Conservation (phyloP, 1,140 invertebrate species). For the Cyphomyrmex costatus region DNA sequence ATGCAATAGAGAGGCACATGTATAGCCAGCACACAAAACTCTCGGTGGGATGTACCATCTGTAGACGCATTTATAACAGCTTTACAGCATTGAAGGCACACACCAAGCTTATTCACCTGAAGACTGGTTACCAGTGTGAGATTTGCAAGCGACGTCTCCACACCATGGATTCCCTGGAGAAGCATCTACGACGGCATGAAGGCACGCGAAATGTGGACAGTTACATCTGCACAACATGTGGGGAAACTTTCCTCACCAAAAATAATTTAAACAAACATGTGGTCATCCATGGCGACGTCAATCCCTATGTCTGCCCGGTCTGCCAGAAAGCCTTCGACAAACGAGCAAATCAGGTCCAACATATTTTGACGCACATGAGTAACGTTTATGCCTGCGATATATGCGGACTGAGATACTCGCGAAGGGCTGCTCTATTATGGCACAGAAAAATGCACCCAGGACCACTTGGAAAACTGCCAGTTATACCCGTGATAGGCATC, state of each 20-base stretch:
- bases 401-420: slow-evolving; percentile 28
- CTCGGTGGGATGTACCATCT: slow-evolving; percentile 34
- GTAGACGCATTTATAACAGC: slow-evolving; percentile 31
- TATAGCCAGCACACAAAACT: slow-evolving; percentile 24
- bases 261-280: slow-evolving; percentile 26
- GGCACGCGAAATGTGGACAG: slow-evolving; percentile 2
- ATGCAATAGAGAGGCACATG: slow-evolving; percentile 35
- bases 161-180: not conserved
- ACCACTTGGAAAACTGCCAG: slow-evolving; percentile 21
- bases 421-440: not conserved
- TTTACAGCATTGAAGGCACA: slow-evolving; percentile 10
- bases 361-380: slow-evolving; percentile 46
- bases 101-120: slow-evolving; percentile 29
- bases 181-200: slow-evolving; percentile 33
- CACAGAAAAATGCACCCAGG: slow-evolving; percentile 48
- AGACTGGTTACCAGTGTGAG: slow-evolving; percentile 46
- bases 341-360: slow-evolving; percentile 35
- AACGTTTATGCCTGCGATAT: slow-evolving; percentile 46
- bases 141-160: slow-evolving; percentile 34
- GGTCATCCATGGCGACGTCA: slow-evolving; percentile 1
- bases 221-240: slow-evolving; percentile 41
- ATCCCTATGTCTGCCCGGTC: slow-evolving; percentile 41
- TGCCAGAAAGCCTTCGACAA: slow-evolving; percentile 40
- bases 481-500: slow-evolving; percentile 37
- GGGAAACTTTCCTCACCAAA: slow-evolving; percentile 28